These are phyloP conservation scores for Penaeus japonicus DNA, from an alignment of 1,140 invertebrate genomes.

Conservation along the genomic window DNA sequence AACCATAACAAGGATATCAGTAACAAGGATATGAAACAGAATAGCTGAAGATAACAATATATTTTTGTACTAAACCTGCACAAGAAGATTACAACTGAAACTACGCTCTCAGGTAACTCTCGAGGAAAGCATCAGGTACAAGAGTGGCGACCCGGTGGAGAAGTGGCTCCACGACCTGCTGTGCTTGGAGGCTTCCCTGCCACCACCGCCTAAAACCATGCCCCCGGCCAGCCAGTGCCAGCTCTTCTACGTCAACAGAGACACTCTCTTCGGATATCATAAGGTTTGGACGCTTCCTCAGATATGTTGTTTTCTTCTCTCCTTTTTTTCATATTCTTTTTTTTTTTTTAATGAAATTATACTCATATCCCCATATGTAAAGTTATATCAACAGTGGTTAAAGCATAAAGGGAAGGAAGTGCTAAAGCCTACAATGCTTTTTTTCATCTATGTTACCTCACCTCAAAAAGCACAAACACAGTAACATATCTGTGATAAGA, in stretches of 20 bases:
- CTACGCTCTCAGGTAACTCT: conserved; percentile 70
- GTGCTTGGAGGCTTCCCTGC: conserved; percentile 84
- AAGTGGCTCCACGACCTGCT: conserved; percentile 90
- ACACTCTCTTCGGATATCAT: conserved; percentile 97
- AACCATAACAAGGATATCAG: too few species aligned
- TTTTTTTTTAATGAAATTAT: too few species aligned
- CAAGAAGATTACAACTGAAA: background rate
- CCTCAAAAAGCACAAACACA: too few species aligned
- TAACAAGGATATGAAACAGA: too few species aligned
- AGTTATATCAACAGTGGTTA: too few species aligned
- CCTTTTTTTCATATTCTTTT: background rate
- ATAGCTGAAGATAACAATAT: too few species aligned
- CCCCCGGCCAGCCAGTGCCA: conserved; percentile 89
- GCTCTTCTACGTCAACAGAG: conserved; percentile 89
- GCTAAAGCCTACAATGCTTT: too few species aligned
- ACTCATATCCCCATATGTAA: too few species aligned
- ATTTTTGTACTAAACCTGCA: too few species aligned
- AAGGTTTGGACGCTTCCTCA: conserved; percentile 70
- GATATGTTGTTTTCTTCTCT: background rate
- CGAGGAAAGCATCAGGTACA: conserved; percentile 96
- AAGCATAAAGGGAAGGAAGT: too few species aligned
- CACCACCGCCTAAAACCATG: conserved; percentile 76
- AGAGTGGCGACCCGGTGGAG: conserved; percentile 86
- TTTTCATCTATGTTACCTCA: too few species aligned
- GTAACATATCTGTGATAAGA: too few species aligned